These are phyloP conservation scores for Chaunax sp. DNA, from an alignment of 2,797 vertebrate species.

Conservation along the genomic window DNA sequence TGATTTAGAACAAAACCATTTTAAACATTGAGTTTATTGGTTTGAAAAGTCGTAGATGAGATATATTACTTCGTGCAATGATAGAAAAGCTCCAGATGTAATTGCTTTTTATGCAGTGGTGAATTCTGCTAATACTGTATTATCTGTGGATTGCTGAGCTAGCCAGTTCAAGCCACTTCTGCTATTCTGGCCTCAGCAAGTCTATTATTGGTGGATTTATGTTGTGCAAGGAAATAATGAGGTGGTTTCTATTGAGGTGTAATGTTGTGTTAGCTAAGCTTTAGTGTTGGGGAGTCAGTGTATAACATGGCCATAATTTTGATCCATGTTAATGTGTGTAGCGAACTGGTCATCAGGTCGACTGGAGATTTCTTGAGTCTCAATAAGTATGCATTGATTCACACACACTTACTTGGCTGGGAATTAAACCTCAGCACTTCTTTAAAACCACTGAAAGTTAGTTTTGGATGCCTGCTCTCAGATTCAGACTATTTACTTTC, in stretches of 20 bases:
- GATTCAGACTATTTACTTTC: background rate
- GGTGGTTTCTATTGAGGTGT: slow-evolving; percentile 6
- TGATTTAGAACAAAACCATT: slow-evolving; percentile 6
- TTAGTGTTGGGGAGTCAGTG: background rate
- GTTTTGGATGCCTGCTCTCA: background rate
- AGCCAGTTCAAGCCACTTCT: slow-evolving; percentile 11
- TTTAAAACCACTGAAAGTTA: background rate
- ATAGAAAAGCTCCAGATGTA: slow-evolving; percentile 3
- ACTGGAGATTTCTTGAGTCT: slow-evolving; percentile 2
- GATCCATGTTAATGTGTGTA: background rate
- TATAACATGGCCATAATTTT: background rate
- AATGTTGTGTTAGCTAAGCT: background rate
- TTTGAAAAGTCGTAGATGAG: slow-evolving; percentile 1
- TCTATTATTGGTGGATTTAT: slow-evolving; percentile 27
- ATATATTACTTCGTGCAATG: background rate
- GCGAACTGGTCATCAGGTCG: background rate
- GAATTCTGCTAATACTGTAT: slow-evolving; percentile 10
- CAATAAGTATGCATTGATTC: background rate
- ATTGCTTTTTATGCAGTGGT: slow-evolving; percentile 20
- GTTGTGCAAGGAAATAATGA: slow-evolving; percentile 2
- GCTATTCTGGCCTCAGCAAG: background rate
- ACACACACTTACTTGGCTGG: background rate
- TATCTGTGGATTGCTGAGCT: slow-evolving; percentile 22
- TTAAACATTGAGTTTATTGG: slow-evolving; percentile 3
- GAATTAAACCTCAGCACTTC: no score